Conservation (phyloP, 2,797 vertebrate species). For the Sebastes baramenuke region DNA sequence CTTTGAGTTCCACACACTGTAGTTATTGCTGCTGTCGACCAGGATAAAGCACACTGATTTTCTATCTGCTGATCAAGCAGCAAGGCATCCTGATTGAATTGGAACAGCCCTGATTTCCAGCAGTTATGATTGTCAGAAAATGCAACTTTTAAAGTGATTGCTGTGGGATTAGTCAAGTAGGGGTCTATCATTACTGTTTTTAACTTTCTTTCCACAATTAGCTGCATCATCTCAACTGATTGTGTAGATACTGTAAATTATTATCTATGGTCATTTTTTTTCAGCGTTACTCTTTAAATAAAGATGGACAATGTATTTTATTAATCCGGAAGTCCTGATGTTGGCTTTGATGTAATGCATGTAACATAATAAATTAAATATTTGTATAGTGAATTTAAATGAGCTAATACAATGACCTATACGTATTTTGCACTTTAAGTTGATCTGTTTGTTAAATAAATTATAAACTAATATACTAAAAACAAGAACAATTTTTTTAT, state of each 20-base stretch:
- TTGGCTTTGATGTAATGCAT: neutral
- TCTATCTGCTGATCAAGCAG: neutral
- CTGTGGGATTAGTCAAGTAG: neutral
- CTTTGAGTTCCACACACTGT: neutral
- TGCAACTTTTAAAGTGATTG: constrained; percentile 9
- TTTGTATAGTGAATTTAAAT: neutral
- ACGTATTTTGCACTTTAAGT: neutral
- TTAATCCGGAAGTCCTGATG: neutral
- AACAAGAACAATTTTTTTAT: neutral
- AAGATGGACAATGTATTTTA: neutral
- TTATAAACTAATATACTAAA: neutral
- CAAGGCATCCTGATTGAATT: constrained; percentile 24
- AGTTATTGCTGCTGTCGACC: neutral
- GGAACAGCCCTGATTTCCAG: constrained; percentile 1
- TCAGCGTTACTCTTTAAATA: neutral
- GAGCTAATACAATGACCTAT: neutral
- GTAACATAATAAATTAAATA: neutral
- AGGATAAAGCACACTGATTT: neutral
- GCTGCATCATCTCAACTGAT: neutral
- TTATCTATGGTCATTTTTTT: neutral
- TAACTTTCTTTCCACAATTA: neutral
- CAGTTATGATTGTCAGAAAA: constrained; percentile 8
- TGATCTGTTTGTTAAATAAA: neutral
- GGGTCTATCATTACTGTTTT: neutral
- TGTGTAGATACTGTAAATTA: neutral